Evolutionary conservation across 1,140 invertebrate genomes (phyloP), one percentile per base, ranked within the genome.

Genomic region (Drosophila azteca): DNA sequence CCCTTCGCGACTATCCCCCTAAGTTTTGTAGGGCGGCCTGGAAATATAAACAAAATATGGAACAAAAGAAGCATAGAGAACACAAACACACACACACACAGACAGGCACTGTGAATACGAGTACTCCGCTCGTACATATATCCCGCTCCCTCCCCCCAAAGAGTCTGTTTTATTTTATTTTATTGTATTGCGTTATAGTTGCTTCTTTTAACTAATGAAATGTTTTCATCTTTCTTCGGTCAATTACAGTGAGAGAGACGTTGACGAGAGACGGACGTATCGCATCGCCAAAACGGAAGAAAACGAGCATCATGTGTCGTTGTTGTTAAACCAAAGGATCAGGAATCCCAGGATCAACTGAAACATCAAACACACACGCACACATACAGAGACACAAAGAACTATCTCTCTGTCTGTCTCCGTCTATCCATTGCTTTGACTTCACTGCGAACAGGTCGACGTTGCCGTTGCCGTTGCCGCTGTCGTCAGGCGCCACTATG

Each of bases 401-500:
- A 35, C 9, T 35, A 9, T 11, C 9, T 35, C 3, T 48, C 9
- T 17, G 62, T 3, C 35, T 39, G 35, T 39, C 35, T 13, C 11
- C 9, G 31, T 39, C 1, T 1, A 11, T 4, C 4, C 11, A 11
- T 4, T 5, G 35, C 35, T 13, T 39, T 11, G 35, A 39, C 35
- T 39, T 4, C 9, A 4, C 35, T 11, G 11, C 35, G 9, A 39
- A 3, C 35, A 39, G 35, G 9, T 39, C 35, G 35, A n/a, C n/a
- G n/a, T n/a, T n/a, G 24, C 2, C 24, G 24, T 31, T 2, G 29
- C 29, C 29, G 7, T 31, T 31, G 65, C 31, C 39, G 64, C 45
- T 45, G 26, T 17, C 15, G 58, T 29, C 54, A 69, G 58, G 58
- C 39, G 48, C 50, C 54, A 57, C 74, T 60, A 91, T 91, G 90